A percentile compares a stretch with the other conserved stretches of the same genome.
Evolutionary conservation across 2,113 vertebrate genomes (phyloP).

Genomic region (Lutjanus erythropterus): DNA sequence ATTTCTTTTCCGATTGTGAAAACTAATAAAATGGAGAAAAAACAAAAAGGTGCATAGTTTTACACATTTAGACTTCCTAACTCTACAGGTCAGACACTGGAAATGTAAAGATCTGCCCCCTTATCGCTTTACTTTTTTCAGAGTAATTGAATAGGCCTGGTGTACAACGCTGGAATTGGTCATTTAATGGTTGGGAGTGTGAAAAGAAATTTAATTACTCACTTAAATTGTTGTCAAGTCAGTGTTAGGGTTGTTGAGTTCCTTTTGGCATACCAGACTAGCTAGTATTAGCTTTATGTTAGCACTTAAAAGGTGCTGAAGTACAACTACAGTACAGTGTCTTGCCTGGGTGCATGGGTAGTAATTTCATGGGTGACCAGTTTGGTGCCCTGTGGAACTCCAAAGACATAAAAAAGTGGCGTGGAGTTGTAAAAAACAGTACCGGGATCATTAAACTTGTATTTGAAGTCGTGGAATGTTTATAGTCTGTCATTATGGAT

Average conservation of each 20-base stretch:
- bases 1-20: too few relatives aligned
- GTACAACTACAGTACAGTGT: constrained; percentile 20
- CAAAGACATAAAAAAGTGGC: constrained; percentile 33
- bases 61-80: too few relatives aligned
- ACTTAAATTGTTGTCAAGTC: constrained; percentile 28
- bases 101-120: too few relatives aligned
- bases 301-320: constrained; percentile 38
- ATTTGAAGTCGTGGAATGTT: constrained; percentile 19
- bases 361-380: constrained; percentile 47
- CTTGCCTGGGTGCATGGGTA: not conserved
- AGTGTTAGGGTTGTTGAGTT: not conserved
- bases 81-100: too few relatives aligned
- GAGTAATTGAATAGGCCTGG: too few relatives aligned
- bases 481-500: constrained; percentile 18
- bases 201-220: not conserved
- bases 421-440: constrained; percentile 25
- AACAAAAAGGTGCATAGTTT: too few relatives aligned
- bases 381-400: constrained; percentile 49
- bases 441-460: constrained; percentile 33
- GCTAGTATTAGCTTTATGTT: constrained; percentile 37
- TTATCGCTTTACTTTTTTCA: too few relatives aligned
- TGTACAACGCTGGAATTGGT: constrained; percentile 1
- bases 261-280: not conserved
- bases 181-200: constrained; percentile 21
- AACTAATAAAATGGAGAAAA: too few relatives aligned